Percentiles rank a stretch among this genome's conserved stretches.
Conservation (phyloP, 2,113 vertebrate genomes). For the Tursiops truncatus region DNA sequence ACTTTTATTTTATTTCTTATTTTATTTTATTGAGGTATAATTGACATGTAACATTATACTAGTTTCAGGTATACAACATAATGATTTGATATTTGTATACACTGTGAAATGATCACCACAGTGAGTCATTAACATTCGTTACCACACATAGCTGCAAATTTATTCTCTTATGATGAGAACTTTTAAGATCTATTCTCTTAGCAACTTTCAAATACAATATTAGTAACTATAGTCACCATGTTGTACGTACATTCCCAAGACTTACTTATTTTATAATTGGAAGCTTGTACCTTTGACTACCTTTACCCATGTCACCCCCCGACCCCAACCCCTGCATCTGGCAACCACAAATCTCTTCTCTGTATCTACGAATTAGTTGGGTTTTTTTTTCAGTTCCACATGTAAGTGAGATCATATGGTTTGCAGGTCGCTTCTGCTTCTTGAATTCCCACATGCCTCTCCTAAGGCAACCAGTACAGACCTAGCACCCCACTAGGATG, state of each 20-base stretch:
- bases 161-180: neutral
- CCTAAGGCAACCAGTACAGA: neutral
- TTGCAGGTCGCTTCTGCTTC: neutral
- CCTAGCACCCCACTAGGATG: neutral
- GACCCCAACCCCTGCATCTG: neutral
- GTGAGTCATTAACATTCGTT: neutral
- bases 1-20: neutral
- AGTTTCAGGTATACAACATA: neutral
- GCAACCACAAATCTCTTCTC: neutral
- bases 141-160: neutral
- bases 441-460: neutral
- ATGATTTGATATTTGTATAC: neutral
- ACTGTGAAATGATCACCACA: neutral
- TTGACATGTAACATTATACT: neutral
- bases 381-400: neutral
- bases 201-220: neutral
- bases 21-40: neutral
- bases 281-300: neutral
- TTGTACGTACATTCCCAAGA: neutral
- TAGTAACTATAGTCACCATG: neutral
- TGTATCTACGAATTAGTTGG: neutral
- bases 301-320: neutral
- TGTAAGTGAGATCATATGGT: neutral
- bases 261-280: neutral
- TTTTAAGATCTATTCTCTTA: neutral